phyloP scores from a whole-genome alignment of 2,113 vertebrate genomes.

The Sylvilagus bachmani region DNA sequence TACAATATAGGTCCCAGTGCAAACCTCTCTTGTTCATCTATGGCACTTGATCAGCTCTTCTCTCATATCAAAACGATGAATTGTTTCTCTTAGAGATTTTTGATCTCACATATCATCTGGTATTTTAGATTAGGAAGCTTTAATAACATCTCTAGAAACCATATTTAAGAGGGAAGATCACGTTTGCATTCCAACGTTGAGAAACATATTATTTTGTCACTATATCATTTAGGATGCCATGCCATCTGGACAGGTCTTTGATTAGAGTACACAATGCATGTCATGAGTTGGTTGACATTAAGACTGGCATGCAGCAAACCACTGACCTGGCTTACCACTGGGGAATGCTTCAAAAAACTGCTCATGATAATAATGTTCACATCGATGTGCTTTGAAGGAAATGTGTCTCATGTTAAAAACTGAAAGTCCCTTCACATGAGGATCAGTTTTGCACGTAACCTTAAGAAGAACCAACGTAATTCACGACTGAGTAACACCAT shows the following conservation, averaged over 20 bases:
- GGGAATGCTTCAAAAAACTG: conserved; percentile 22
- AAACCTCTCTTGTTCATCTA: neutral
- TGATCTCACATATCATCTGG: neutral
- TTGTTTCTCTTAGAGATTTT: neutral
- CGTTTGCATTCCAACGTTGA: neutral
- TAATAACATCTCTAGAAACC: neutral
- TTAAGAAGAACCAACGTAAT: neutral
- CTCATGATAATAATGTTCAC: neutral
- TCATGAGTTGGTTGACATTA: neutral
- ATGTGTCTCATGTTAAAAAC: neutral
- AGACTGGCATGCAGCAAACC: neutral
- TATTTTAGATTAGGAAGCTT: conserved; percentile 16
- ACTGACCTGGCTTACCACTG: neutral
- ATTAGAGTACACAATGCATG: neutral
- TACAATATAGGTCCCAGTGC: neutral
- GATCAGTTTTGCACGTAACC: neutral
- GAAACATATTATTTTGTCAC: neutral
- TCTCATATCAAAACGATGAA: neutral
- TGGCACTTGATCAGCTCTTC: neutral
- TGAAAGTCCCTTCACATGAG: conserved; percentile 16
- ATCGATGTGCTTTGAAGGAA: conserved; percentile 25
- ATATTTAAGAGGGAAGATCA: neutral
- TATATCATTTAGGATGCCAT: neutral
- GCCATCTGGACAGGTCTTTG: neutral
- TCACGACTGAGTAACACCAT: neutral